Evolutionary conservation across 1,140 invertebrate genomes (phyloP).

Genomic region (Scaptomyza montana): DNA sequence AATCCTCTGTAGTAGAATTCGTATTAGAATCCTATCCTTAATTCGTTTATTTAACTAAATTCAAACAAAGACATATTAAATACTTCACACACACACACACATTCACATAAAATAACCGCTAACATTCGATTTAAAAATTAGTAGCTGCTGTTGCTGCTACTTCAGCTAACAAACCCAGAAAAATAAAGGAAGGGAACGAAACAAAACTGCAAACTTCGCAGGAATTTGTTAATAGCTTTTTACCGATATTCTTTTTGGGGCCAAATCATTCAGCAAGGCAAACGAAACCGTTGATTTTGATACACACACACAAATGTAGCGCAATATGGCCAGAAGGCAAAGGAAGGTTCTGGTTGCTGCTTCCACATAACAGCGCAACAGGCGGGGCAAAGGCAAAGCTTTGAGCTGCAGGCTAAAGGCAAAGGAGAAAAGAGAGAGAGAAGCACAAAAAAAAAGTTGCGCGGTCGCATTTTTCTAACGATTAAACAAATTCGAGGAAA

Average conservation of each 20-base stretch:
- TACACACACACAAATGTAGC: not conserved
- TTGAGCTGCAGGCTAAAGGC: constrained; percentile 1
- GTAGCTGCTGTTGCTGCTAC: constrained; percentile 11
- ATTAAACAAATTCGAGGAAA: constrained; percentile 83
- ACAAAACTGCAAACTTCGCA: constrained; percentile 75
- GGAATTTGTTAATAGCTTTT: constrained; percentile 82
- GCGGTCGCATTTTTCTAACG: constrained; percentile 79
- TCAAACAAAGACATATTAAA: no score
- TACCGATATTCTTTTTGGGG: constrained; percentile 70
- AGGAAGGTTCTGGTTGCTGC: constrained; percentile 28
- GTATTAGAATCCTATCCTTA: no score
- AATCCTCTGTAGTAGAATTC: no score
- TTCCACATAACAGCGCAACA: constrained; percentile 41
- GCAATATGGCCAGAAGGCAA: constrained; percentile 6
- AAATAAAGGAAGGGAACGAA: constrained; percentile 9
- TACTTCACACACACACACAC: constrained; percentile 4
- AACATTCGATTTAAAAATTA: constrained; percentile 41
- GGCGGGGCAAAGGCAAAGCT: not conserved
- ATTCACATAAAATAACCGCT: constrained; percentile 38
- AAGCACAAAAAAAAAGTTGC: constrained; percentile 46
- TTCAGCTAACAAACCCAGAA: constrained; percentile 17
- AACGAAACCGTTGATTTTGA: constrained; percentile 77
- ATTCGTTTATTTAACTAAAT: no score
- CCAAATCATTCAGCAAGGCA: constrained; percentile 13
- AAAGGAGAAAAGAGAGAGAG: not conserved